phyloP scores from a whole-genome alignment of 2,888 invertebrate species.

The Lithodes maja region DNA sequence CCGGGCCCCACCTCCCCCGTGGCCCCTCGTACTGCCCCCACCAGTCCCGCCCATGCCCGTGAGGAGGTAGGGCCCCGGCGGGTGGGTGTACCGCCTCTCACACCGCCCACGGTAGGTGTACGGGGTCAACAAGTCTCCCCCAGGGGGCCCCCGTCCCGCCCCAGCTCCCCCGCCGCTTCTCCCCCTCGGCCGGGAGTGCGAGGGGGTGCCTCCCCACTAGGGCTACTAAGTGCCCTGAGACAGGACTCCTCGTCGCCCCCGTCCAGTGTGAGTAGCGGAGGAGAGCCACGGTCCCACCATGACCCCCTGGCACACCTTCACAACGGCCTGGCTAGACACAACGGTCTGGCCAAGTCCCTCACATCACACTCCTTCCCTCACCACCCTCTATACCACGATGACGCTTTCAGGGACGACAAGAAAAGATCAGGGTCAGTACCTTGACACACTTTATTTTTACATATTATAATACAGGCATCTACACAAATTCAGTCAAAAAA shows the following conservation, averaged over 20 bases:
- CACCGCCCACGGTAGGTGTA: conserved; percentile 45
- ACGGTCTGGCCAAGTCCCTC: conserved; percentile 55
- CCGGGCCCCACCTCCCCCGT: conserved; percentile 43
- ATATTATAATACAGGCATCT: too few species aligned
- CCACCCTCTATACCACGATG: conserved; percentile 52
- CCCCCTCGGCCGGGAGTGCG: neutral
- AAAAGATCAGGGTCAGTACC: conserved; percentile 60
- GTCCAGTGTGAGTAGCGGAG: neutral
- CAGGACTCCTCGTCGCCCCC: conserved; percentile 55
- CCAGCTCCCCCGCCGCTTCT: conserved; percentile 54
- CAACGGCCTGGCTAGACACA: conserved; percentile 40
- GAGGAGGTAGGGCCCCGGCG: conserved; percentile 36
- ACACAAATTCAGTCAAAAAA: too few species aligned
- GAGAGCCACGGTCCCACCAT: neutral
- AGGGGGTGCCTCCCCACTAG: conserved; percentile 45
- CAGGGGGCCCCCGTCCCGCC: conserved; percentile 40
- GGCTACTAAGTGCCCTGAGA: conserved; percentile 54
- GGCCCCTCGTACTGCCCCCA: conserved; percentile 46
- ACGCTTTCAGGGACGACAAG: conserved; percentile 59
- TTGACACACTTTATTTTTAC: neutral
- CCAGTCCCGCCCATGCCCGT: conserved; percentile 56
- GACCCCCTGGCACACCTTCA: conserved; percentile 33
- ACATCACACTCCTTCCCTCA: conserved; percentile 42
- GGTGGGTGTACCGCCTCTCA: conserved; percentile 27
- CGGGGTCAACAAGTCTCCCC: conserved; percentile 56